Percentiles rank a stretch among this genome's conserved stretches.
Conservation (phyloP, 2,113 vertebrate species). For the Pomatorhinus ruficollis region DNA sequence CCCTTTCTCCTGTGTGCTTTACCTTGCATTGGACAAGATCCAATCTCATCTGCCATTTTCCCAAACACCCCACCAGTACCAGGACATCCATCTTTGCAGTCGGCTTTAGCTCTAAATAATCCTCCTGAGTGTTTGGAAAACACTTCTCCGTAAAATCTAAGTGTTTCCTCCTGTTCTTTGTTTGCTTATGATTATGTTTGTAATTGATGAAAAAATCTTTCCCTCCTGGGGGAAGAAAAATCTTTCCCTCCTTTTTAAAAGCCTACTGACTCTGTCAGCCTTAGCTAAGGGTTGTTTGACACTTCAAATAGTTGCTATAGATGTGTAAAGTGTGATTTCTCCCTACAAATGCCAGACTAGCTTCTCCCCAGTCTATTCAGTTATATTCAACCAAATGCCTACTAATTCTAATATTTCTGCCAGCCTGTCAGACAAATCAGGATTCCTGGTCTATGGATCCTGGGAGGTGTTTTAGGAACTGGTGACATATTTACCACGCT, state of each 20-base stretch:
- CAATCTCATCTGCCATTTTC: neutral
- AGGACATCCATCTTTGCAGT: neutral
- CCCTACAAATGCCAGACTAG: neutral
- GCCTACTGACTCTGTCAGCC: neutral
- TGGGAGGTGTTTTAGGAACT: neutral
- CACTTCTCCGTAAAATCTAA: neutral
- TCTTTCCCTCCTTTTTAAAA: neutral
- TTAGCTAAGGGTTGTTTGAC: neutral
- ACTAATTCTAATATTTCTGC: neutral
- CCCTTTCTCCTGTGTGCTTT: neutral
- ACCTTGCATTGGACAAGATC: neutral
- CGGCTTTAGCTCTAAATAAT: neutral
- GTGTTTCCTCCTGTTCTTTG: neutral
- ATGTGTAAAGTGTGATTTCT: conserved; percentile 23
- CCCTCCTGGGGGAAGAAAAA: neutral
- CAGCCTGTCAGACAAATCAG: neutral
- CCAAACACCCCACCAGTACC: neutral
- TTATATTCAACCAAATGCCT: neutral
- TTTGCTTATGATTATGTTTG: neutral
- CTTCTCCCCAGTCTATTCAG: neutral
- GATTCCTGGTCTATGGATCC: neutral
- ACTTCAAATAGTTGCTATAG: neutral
- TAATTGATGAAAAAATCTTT: neutral
- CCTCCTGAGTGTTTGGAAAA: neutral
- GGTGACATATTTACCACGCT: neutral